phyloP scores from a whole-genome alignment of 2,113 vertebrate species.

The Monopterus albus region DNA sequence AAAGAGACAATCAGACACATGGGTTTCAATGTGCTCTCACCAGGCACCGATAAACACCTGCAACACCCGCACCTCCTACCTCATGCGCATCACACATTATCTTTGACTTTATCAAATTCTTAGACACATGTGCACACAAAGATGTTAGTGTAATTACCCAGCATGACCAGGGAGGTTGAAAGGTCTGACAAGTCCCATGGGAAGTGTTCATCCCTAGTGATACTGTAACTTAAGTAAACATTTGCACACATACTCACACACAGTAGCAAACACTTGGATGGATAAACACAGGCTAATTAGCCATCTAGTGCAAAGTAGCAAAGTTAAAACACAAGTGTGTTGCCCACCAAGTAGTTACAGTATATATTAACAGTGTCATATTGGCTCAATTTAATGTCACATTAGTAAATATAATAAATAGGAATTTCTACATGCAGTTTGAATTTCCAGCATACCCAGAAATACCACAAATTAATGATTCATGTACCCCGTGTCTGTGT shows the following conservation, averaged over 20 bases:
- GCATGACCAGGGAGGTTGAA: conserved; percentile 20
- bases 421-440: too few relatives aligned
- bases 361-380: too few relatives aligned
- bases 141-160: conserved; percentile 33
- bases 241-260: conserved; percentile 10
- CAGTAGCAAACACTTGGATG: conserved; percentile 31
- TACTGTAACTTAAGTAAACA: conserved; percentile 38
- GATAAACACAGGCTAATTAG: conserved; percentile 44
- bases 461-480: too few relatives aligned
- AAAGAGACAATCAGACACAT: not conserved
- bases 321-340: too few relatives aligned
- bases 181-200: conserved; percentile 9
- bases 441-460: too few relatives aligned
- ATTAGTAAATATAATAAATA: too few relatives aligned
- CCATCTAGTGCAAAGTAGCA: not conserved
- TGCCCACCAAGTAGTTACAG: too few relatives aligned
- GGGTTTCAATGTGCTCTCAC: conserved; percentile 1
- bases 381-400: too few relatives aligned
- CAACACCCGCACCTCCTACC: not conserved
- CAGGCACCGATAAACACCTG: conserved; percentile 15
- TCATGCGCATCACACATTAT: not conserved
- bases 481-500: too few relatives aligned
- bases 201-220: conserved; percentile 27
- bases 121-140: not conserved
- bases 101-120: conserved; percentile 4